phyloP scores from a whole-genome alignment of 2,888 invertebrate genomes.

The Melanargia galathea region DNA sequence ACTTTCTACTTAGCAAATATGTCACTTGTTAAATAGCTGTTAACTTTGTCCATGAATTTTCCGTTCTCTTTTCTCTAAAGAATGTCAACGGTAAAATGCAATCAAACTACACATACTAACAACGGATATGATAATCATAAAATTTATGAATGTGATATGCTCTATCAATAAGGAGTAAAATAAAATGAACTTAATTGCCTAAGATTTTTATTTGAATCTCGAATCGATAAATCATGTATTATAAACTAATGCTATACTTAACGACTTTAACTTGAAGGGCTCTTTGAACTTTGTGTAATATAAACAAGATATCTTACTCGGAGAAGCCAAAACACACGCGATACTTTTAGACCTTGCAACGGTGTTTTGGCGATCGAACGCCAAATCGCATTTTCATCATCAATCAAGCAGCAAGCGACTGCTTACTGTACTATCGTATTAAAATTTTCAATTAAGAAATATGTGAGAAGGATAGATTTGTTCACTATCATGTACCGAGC shows the following conservation, averaged over 20 bases:
- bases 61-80: too few species aligned
- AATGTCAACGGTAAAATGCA: neutral
- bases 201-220: neutral
- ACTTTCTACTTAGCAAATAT: neutral
- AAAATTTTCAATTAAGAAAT: too few species aligned
- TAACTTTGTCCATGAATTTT: neutral
- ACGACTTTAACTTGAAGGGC: conserved; percentile 36
- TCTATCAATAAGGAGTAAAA: neutral
- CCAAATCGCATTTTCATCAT: too few species aligned
- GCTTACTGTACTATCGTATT: too few species aligned
- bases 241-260: conserved; percentile 29
- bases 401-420: too few species aligned
- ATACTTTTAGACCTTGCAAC: neutral
- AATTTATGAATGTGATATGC: too few species aligned
- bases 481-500: too few species aligned
- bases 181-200: neutral
- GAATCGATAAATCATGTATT: conserved; percentile 19
- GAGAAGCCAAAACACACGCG: neutral
- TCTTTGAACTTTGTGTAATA: conserved; percentile 40
- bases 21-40: neutral
- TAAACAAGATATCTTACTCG: conserved; percentile 32
- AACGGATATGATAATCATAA: too few species aligned
- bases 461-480: too few species aligned
- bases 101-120: too few species aligned
- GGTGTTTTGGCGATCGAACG: too few species aligned